A percentile compares a stretch with the other conserved stretches of the same genome.
phyloP scores from a whole-genome alignment of 2,797 vertebrate genomes.

The Cephalopachus bancanus region DNA sequence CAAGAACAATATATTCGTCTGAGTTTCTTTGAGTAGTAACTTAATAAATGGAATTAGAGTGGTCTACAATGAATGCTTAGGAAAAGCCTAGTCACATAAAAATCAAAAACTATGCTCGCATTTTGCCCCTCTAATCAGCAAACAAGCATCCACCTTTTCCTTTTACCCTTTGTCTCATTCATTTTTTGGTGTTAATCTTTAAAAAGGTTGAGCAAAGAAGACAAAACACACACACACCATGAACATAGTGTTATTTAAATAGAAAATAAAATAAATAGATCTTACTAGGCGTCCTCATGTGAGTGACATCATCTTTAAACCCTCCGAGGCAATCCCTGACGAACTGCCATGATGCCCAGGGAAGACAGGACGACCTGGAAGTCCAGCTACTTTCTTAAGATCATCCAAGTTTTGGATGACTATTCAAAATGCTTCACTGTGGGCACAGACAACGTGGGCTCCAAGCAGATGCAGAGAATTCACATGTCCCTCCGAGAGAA shows the following conservation, averaged over 20 bases:
- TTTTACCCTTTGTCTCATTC: background rate
- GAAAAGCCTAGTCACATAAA: background rate
- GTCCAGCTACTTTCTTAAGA: no score
- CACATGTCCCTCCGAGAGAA: no score
- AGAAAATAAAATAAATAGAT: background rate
- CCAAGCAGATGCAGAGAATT: no score
- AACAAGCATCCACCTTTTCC: background rate
- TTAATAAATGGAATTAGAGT: background rate
- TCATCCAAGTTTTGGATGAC: no score
- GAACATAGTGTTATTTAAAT: background rate
- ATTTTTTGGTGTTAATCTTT: background rate
- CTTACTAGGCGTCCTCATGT: no score
- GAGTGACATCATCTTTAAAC: no score
- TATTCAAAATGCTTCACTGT: no score
- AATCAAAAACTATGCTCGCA: background rate
- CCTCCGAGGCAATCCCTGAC: no score
- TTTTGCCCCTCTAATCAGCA: background rate
- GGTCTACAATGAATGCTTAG: background rate
- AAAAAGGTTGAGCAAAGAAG: background rate
- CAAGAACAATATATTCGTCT: background rate
- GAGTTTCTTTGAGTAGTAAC: background rate
- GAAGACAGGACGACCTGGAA: no score
- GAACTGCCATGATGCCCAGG: no score
- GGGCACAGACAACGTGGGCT: no score
- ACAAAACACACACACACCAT: background rate